Evolutionary conservation across 2,888 invertebrate species (phyloP).

Genomic region (Cheilosia vulpina): DNA sequence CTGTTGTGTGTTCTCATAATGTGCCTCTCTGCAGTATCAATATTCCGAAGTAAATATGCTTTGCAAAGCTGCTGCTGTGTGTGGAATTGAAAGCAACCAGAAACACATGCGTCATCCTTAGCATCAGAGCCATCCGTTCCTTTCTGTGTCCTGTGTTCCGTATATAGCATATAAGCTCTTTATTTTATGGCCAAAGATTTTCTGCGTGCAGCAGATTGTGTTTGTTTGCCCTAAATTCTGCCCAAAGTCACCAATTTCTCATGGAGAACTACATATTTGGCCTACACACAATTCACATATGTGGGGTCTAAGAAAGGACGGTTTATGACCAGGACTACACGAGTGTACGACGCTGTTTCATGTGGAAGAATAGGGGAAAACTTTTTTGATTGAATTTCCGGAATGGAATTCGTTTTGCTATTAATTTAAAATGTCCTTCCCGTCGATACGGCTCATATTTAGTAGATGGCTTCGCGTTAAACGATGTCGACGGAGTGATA

Average conservation of each 20-base stretch:
- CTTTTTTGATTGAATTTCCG: slow-evolving; percentile 71
- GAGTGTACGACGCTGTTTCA: slow-evolving; percentile 45
- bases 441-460: slow-evolving; percentile 9
- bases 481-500: slow-evolving; percentile 25
- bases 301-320: slow-evolving; percentile 18
- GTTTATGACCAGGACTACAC: slow-evolving; percentile 9
- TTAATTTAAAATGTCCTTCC: slow-evolving; percentile 67
- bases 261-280: slow-evolving; percentile 25
- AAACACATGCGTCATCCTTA: slow-evolving; percentile 53
- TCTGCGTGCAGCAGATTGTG: slow-evolving; percentile 67
- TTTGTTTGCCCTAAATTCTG: slow-evolving; percentile 47
- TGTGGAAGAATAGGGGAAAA: slow-evolving; percentile 60
- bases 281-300: slow-evolving; percentile 27
- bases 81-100: slow-evolving; percentile 39
- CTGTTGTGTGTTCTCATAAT: slow-evolving; percentile 18
- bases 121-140: slow-evolving; percentile 5
- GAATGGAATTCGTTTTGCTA: slow-evolving; percentile 63
- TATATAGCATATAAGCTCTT: slow-evolving; percentile 61
- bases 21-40: slow-evolving; percentile 37
- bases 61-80: slow-evolving; percentile 34
- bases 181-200: slow-evolving; percentile 61
- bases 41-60: slow-evolving; percentile 65
- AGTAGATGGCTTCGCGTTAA: slow-evolving; percentile 27
- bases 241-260: slow-evolving; percentile 36
- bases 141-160: neutral